These are phyloP conservation scores for Phaedon cochleariae DNA, from an alignment of 2,888 invertebrate species.

Conservation along the genomic window DNA sequence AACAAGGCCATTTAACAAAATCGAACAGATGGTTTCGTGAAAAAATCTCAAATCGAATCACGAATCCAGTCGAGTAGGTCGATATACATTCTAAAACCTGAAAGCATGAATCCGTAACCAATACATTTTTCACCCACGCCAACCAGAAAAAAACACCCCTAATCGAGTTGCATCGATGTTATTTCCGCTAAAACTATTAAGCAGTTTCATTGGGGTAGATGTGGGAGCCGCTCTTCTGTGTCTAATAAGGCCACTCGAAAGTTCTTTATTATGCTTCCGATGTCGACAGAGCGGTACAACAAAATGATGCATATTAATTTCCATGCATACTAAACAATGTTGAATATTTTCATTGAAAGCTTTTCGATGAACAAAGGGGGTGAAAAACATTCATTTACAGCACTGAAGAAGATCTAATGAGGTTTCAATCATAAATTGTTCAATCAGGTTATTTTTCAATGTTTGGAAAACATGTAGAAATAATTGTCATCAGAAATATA, in stretches of 20 bases:
- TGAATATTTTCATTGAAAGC: constrained; percentile 1
- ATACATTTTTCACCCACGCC: constrained; percentile 42
- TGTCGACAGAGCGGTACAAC: neutral
- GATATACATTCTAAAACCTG: constrained; percentile 24
- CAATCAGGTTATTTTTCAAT: too few species aligned
- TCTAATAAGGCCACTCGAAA: constrained; percentile 22
- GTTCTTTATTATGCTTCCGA: constrained; percentile 12
- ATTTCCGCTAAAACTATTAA: constrained; percentile 34
- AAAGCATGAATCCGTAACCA: constrained; percentile 45
- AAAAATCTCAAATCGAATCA: constrained; percentile 28
- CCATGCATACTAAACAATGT: constrained; percentile 4
- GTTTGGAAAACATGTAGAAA: too few species aligned
- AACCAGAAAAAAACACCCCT: constrained; percentile 25
- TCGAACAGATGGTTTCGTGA: constrained; percentile 21
- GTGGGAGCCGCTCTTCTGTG: constrained; percentile 19
- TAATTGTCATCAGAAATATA: too few species aligned
- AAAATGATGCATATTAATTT: constrained; percentile 20
- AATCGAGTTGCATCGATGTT: constrained; percentile 33
- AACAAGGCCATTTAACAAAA: constrained; percentile 3
- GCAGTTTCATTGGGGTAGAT: constrained; percentile 23
- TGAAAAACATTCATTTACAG: neutral
- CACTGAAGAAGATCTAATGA: too few species aligned
- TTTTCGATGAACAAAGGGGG: neutral
- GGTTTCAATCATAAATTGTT: too few species aligned
- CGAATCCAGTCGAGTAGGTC: constrained; percentile 28